A percentile compares a stretch with the other conserved stretches of the same genome.
Conservation (phyloP, 2,797 vertebrate genomes). For the Poecilia picta region DNA sequence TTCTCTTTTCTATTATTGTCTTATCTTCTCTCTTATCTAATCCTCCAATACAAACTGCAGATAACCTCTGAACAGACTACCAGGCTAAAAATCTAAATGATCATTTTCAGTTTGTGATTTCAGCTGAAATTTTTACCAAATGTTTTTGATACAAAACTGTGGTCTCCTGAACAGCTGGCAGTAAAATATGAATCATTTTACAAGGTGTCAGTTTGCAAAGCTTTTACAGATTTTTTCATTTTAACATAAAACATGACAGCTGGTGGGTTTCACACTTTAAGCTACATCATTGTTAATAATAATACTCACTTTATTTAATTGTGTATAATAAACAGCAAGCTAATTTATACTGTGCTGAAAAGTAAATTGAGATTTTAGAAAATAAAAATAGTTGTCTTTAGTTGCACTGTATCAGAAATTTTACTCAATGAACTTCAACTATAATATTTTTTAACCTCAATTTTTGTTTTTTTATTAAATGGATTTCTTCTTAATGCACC, state of each 20-base stretch:
- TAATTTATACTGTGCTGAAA: not conserved
- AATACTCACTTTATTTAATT: too few relatives aligned
- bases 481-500: not conserved
- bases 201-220: not conserved
- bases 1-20: not conserved
- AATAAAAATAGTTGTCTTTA: not conserved
- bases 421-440: not conserved
- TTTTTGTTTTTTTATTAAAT: too few relatives aligned
- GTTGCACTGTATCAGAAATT: not conserved
- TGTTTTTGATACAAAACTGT: not conserved
- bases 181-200: not conserved
- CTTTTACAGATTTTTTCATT: not conserved
- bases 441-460: not conserved
- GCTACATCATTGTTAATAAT: not conserved
- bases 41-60: not conserved
- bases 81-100: not conserved
- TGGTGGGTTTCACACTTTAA: not conserved
- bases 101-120: not conserved
- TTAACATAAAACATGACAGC: constrained; percentile 4
- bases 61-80: not conserved
- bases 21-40: not conserved
- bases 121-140: not conserved
- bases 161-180: not conserved
- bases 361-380: not conserved
- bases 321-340: not conserved